phyloP scores from a whole-genome alignment of 2,113 vertebrate species.

The Chionomys nivalis region DNA sequence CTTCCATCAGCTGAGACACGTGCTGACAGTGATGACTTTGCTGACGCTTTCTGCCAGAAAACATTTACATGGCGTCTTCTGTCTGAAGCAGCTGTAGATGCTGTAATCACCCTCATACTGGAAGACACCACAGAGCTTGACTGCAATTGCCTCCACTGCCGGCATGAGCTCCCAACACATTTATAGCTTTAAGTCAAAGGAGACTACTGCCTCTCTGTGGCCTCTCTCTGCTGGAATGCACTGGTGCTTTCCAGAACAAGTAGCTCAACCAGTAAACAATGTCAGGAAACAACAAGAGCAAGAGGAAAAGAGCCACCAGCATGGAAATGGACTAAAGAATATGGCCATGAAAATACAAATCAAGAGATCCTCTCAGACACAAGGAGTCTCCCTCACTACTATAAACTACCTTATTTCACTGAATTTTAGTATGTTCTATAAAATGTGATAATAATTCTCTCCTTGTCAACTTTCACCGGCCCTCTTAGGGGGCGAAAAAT shows the following conservation, averaged over 20 bases:
- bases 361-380: neutral
- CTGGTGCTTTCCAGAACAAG: slow-evolving; percentile 41
- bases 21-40: slow-evolving; percentile 69
- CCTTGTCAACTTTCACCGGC: neutral
- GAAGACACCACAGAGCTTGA: slow-evolving; percentile 34
- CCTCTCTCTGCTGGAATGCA: neutral
- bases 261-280: neutral
- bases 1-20: slow-evolving; percentile 78
- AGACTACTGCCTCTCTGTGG: neutral
- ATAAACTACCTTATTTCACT: neutral
- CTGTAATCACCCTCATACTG: slow-evolving; percentile 65
- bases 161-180: slow-evolving; percentile 45
- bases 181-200: slow-evolving; percentile 20
- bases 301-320: neutral
- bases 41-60: slow-evolving; percentile 80
- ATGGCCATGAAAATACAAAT: neutral
- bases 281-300: neutral
- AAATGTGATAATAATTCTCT: neutral
- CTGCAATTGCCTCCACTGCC: slow-evolving; percentile 45
- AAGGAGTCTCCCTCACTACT: neutral
- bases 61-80: slow-evolving; percentile 78
- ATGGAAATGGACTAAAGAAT: neutral
- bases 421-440: neutral
- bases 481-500: neutral
- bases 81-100: slow-evolving; percentile 65